Base-by-base conservation (phyloP, 1,140 invertebrate species). In the Cryptotermes secundus region DNA sequence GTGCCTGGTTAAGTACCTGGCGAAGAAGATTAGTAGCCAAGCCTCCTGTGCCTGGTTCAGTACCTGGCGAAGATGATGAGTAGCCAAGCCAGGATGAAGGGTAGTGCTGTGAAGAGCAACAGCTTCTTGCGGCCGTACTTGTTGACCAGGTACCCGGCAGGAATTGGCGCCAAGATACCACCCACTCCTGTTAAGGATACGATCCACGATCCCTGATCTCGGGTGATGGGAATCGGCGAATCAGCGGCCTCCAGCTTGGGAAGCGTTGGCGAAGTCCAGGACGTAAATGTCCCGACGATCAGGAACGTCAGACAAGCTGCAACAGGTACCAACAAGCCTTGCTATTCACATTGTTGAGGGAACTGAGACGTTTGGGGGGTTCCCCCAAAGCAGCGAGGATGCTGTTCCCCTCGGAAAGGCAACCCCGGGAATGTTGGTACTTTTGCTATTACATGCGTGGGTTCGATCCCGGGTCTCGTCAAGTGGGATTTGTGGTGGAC, bases 91-190 rank as follows among this genome's bases (percentile, higher is more conserved):
- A 91, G 26, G 2, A 89, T 83, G 42, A 92, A 88, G 1, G 92
- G 91, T n/a, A 92, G 24, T 7, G 89, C 89, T 3, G 90, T 88
- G 34, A 91, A 49, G 31, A 92, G 83, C 2, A 92, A 85, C 14
- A 88, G 88, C 3, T 86, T 86, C 87, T 92, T 93, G 1, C 93
- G 87, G 34, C 93, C 93, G 49, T 91, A 86, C 87, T 89, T 90
- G 83, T 95, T 92, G 1, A 93, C 91, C 36, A 92, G 87, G 86
- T 90, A 90, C 14, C 89, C 88, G n/a, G 89, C 86, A 65, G 87
- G 86, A 1, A 88, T 26, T 0, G 88, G 87, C 85, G 86, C 88
- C 36, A 88, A 24, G 3, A 89, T 35, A 0, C 87, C 88, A 3
- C 89, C 89, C 10, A 88, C 86, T 9, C 87, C 88, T 86, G 89